Conservation (phyloP, 2,888 invertebrate species). For the Syrista parreyssii region DNA sequence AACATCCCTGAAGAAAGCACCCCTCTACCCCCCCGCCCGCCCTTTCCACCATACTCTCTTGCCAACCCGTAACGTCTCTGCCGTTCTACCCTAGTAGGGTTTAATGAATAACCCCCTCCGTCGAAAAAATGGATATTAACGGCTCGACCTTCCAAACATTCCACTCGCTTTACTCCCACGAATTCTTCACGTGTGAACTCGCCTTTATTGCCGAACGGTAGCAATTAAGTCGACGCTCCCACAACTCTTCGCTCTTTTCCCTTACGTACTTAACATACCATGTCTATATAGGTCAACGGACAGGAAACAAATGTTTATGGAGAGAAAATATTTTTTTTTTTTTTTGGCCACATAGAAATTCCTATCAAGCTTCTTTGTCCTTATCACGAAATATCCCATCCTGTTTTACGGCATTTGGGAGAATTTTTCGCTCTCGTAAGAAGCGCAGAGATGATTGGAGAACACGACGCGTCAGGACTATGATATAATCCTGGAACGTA, state of each 20-base stretch:
- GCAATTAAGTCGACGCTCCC: not conserved
- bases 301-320: not conserved
- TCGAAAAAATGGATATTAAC: constrained; percentile 36
- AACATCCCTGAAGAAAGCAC: constrained; percentile 36
- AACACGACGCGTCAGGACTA: not conserved
- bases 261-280: not conserved
- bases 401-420: not conserved
- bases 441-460: not conserved
- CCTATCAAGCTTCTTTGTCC: not conserved
- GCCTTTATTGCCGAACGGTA: not conserved
- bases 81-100: not conserved
- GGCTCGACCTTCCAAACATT: constrained; percentile 20
- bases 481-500: not conserved
- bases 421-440: not conserved
- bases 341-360: not conserved
- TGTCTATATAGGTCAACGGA: not conserved
- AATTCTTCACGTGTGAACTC: constrained; percentile 11
- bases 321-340: not conserved
- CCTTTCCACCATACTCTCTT: not conserved
- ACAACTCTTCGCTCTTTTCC: not conserved
- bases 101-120: constrained; percentile 38
- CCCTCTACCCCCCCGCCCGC: not conserved
- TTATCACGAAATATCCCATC: not conserved
- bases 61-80: not conserved
- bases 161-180: constrained; percentile 17